Evolutionary conservation across 30 jellyfish, hydroid and myxozoan species (phyloP), one percentile per base, ranked within the genome.

Genomic region (Aurelia sp.): DNA sequence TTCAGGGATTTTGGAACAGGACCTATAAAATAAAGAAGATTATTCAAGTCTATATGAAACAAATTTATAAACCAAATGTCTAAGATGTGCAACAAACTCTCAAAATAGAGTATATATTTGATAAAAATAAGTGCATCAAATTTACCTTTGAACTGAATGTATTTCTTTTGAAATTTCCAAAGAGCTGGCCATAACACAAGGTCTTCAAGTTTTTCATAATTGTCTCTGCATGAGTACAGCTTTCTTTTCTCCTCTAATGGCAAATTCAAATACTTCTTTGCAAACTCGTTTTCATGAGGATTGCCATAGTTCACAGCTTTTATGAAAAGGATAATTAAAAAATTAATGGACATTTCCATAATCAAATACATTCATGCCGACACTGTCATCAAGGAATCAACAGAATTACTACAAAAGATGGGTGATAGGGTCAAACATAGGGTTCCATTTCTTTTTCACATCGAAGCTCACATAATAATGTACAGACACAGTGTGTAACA

Each of bases 181-280:
- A 64, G 15, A 18, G 84, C 81, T 7, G 97, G 93, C 92, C 92
- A 79, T 37, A 79, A 8, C 44, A 82, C 83, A 48, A 83, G 47
- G 19, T 85, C 90, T 11, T 86, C 86, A 12, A 73, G 66, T 33
- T 41, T 66, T 30, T 52, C 75, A 61, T 18, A 91, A 41, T 72
- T 58, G 31, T 73, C 35, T 19, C 95, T 86, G 52, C 98, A 91
- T n/a, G 41, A 67, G 72, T 91, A 91, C 63, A 71, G 55, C 50
- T 72, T 80, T 66, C 98, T 71, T 51, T 91, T 91, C 52, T 91
- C 89, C n/a, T 85, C 91, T 31, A 85, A 55, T 3, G 91, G 60
- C 96, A 91, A 60, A 2, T 71, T 21, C 33, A 84, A 41, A 67
- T 47, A 91, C 89, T 60, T 71, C 50, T 66, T 52, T 6, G 79